A percentile compares a stretch with the other conserved stretches of the same genome.
Evolutionary conservation across 1,140 invertebrate species (phyloP).

Genomic region (Archegozetes longisetosus): DNA sequence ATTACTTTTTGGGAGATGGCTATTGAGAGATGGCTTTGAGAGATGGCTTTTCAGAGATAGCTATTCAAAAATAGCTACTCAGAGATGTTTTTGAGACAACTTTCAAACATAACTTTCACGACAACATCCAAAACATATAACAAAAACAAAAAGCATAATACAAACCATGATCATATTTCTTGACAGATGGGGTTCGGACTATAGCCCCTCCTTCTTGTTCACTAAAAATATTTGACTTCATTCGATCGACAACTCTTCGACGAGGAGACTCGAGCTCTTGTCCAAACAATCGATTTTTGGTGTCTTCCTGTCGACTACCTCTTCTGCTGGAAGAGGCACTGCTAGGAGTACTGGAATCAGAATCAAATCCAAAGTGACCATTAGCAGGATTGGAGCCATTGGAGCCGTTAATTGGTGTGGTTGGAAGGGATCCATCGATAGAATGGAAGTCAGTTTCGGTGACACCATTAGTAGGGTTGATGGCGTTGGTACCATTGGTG

Average conservation of each 20-base stretch:
- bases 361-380: constrained; percentile 2
- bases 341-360: background rate
- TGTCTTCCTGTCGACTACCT: background rate
- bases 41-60: too few relatives aligned
- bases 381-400: background rate
- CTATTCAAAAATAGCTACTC: too few relatives aligned
- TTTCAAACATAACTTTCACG: too few relatives aligned
- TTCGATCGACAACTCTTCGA: constrained; percentile 13
- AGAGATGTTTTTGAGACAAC: too few relatives aligned
- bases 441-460: constrained; percentile 3
- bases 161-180: constrained; percentile 12
- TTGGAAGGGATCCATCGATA: constrained; percentile 5
- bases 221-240: constrained; percentile 14
- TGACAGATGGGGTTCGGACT: constrained; percentile 9
- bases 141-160: background rate
- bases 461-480: background rate
- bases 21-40: too few relatives aligned
- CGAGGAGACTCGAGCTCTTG: constrained; percentile 8
- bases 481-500: background rate
- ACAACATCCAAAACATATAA: background rate
- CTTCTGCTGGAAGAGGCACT: constrained; percentile 3
- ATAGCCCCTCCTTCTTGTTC: constrained; percentile 2
- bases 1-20: too few relatives aligned
- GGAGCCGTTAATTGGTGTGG: constrained; percentile 7
- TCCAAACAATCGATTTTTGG: constrained; percentile 13